These are phyloP conservation scores for Orbicella faveolata DNA, from an alignment of 64 coral and sea anemone genomes.

Conservation along the genomic window DNA sequence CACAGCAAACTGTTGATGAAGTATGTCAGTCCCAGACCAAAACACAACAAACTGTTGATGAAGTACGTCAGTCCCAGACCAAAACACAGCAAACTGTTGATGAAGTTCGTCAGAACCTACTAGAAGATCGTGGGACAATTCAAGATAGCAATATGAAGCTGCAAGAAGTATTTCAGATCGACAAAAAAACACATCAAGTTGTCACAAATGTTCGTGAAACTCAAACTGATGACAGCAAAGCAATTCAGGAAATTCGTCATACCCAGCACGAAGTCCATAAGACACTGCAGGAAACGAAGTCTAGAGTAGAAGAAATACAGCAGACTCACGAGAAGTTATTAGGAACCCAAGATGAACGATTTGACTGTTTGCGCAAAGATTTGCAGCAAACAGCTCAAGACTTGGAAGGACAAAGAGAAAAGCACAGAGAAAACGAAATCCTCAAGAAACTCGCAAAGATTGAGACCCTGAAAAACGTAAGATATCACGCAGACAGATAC, in stretches of 20 bases:
- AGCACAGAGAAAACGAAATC: neutral
- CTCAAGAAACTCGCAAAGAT: neutral
- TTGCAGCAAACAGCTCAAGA: neutral
- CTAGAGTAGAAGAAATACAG: neutral
- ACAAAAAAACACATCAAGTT: neutral
- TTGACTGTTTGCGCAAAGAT: conserved; percentile 3
- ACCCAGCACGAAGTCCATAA: neutral
- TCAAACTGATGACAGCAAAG: neutral
- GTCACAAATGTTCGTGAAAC: neutral
- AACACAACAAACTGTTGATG: neutral
- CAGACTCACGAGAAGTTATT: neutral
- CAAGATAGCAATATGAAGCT: neutral
- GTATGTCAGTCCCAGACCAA: too few relatives aligned
- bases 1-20: neutral
- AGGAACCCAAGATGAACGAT: too few relatives aligned
- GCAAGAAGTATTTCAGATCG: neutral
- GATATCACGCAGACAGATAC: neutral
- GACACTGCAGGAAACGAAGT: neutral
- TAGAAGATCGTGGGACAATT: neutral
- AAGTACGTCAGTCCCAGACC: neutral
- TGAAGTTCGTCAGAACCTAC: neutral
- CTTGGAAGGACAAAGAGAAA: neutral
- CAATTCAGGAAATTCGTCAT: too few relatives aligned
- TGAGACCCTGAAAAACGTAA: neutral
- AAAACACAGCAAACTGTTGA: neutral